Base-by-base conservation (phyloP, 1,140 invertebrate species). In the Medauroidea extradentata region DNA sequence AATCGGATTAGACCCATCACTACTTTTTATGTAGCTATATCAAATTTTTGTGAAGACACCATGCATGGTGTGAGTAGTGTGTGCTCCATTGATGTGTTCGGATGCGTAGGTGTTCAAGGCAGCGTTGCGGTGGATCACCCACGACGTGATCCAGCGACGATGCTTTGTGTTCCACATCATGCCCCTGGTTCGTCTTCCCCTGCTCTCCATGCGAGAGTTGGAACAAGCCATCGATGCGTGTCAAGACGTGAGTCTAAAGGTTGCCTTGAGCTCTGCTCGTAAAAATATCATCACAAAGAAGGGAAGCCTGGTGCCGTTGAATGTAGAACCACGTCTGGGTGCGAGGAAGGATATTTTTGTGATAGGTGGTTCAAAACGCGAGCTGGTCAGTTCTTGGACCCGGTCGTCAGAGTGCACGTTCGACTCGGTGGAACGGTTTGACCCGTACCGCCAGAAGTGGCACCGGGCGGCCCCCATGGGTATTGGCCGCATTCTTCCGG, bases 271-370 rank as follows among this genome's bases (percentile, higher is more conserved):
- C 63, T 91, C 90, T 44, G 86, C 94, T 64, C 81, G 87, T 69
- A 87, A 88, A 62, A 92, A 95, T 76, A 82, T 96, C 69, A 79
- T 87, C 19, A 81, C 82, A 1, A 84, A 88, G 71, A 85, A 88
- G 71, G 88, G 88, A 23, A 89, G 87, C 65, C 73, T 93, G 43
- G 89, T 93, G 51, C 81, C 87, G 43, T 73, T 93, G 59, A 79
- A 82, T 14, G 89, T 85, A 27, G 84, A 88, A 65, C 91, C 92
- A 0, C 80, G 92, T 14, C 80, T 88, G 43, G 84, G 88, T 68
- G 90, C 91, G 1, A 89, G 94, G 63, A 93, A 93, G 71, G 85
- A 91, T 67, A 88, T 98, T 55, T 89, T 93, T 69, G 85, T 96
- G 34, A 90, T 94, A 59, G 94, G 94, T 46, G 95, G 95, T 11